These are phyloP conservation scores for Malurus splendens DNA, from an alignment of 2,797 vertebrate genomes.

Conservation along the genomic window DNA sequence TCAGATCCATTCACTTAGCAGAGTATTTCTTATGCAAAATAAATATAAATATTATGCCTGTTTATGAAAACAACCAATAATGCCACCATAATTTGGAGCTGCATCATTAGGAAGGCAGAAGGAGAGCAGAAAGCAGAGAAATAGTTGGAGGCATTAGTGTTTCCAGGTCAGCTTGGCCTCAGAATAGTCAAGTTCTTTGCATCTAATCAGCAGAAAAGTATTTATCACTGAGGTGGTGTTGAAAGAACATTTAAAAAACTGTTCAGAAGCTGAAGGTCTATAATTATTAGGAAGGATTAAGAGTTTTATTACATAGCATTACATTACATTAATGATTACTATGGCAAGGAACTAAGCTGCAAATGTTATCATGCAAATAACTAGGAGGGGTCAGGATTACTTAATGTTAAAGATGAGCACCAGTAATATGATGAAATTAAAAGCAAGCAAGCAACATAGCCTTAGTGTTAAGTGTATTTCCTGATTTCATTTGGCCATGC, in stretches of 20 bases:
- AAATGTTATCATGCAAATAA: neutral
- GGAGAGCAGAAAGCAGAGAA: neutral
- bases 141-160: neutral
- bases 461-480: neutral
- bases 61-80: neutral
- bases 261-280: neutral
- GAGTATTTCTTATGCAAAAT: neutral
- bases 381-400: neutral
- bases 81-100: neutral
- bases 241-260: slow-evolving; percentile 10
- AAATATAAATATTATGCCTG: neutral
- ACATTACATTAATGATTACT: neutral
- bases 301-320: neutral
- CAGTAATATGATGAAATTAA: neutral
- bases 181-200: neutral
- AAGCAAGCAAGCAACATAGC: neutral
- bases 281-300: slow-evolving; percentile 29
- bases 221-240: slow-evolving; percentile 4
- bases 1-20: neutral
- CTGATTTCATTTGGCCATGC: neutral
- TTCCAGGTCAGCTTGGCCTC: neutral
- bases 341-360: neutral
- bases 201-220: neutral
- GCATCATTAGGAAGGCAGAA: neutral
- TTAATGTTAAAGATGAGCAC: neutral